Base-by-base conservation (phyloP, 2,888 invertebrate genomes). In the Chloroclysta siterata region DNA sequence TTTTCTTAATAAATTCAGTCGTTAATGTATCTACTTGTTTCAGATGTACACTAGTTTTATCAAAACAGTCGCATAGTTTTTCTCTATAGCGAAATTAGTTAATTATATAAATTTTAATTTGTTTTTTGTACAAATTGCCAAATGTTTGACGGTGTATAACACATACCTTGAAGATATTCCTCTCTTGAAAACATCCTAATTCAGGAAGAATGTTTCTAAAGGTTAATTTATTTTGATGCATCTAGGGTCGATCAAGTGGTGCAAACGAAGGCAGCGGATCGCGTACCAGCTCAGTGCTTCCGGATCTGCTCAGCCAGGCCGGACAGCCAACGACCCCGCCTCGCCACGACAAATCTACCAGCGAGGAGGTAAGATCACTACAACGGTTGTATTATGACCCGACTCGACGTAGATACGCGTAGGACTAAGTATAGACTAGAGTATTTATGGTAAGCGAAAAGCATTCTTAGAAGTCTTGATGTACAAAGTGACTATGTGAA, bases 261-360 rank as follows among this genome's bases (percentile, higher is more conserved):
- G 93, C 90, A 54, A 85, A 82, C 73, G 93, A 95, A 82, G 93
- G 94, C 80, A 93, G 94, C 77, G 94, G 97, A 72, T 95, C 98
- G 33, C 95, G 98, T 72, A 97, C 97, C 71, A 98, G 97, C 93
- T 97, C 97, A 60, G 99, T 99, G 61, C 94, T 99, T 75, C 99
- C 99, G 59, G 99, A 99, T 94, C 95, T 99, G 76, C 95, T 99
- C 73, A 98, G 98, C 83, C 98, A 97, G 93, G 96, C 96, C 66
- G 95, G 95, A 64, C 95, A 95, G 83, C 96, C 97, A 68, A 97
- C 97, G 73, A 97, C 97, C 41, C 97, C 98, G 65, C 96, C 97
- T 77, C 94, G 98, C 58, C 97, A 96, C 84, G 98, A 99, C 93
- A 98, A 98, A 88, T 96, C 97, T 73, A 97, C 97, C 79, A 98